Evolutionary conservation across 23 tunicate species (phyloP).

Genomic region (Trididemnum clinides): DNA sequence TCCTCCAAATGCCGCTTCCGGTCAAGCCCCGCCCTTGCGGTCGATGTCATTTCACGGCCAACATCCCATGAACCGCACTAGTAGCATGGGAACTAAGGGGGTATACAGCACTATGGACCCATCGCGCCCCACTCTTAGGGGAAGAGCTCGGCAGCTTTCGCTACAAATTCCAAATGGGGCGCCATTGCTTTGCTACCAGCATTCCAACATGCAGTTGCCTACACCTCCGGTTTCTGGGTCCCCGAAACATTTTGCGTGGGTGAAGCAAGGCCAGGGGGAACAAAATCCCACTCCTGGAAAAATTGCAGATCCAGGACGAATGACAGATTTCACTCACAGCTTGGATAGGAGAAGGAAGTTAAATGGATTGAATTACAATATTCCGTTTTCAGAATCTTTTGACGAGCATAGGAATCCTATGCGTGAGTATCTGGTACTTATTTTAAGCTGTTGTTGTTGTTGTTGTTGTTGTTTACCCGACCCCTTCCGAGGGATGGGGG

Average conservation of each 20-base stretch:
- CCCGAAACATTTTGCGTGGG: not conserved
- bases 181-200: not conserved
- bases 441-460: too few species aligned
- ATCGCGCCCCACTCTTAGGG: not conserved
- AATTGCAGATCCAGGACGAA: too few species aligned
- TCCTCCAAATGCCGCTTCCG: not conserved
- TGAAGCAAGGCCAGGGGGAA: not conserved
- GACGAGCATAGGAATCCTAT: not conserved
- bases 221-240: not conserved
- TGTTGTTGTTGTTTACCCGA: too few species aligned
- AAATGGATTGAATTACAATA: not conserved
- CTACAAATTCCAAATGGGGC: not conserved
- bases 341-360: slow-evolving; percentile 13
- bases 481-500: too few species aligned
- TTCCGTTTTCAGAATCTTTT: not conserved
- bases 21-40: not conserved
- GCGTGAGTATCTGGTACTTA: not conserved
- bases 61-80: not conserved
- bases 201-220: not conserved
- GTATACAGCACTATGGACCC: slow-evolving; percentile 4
- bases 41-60: slow-evolving; percentile 35
- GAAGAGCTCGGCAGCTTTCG: slow-evolving; percentile 15
- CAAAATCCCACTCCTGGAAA: not conserved
- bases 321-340: slow-evolving; percentile 19
- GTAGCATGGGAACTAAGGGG: slow-evolving; percentile 35